Evolutionary conservation across 2,113 vertebrate species (phyloP).

Genomic region (Hassar affinis): DNA sequence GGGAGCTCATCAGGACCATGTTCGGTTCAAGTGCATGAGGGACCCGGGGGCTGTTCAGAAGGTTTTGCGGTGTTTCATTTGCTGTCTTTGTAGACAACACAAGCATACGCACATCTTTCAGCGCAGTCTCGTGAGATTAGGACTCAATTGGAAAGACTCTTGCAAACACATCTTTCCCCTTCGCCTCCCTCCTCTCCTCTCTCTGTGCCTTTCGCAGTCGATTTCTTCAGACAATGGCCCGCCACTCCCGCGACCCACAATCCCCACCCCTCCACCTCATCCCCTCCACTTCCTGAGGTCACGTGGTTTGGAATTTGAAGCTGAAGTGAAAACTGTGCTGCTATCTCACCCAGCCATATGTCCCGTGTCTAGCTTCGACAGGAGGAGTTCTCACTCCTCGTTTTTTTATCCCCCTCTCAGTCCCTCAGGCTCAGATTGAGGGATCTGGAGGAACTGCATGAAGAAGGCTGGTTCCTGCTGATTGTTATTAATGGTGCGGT

Average conservation of each 20-base stretch:
- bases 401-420: neutral
- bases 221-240: conserved; percentile 41
- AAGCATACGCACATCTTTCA: conserved; percentile 29
- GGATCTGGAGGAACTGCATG: conserved; percentile 4
- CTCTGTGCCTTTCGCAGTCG: conserved; percentile 21
- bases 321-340: conserved; percentile 36
- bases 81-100: conserved; percentile 9
- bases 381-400: conserved; percentile 6
- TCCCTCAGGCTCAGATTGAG: conserved; percentile 14
- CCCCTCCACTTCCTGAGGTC: conserved; percentile 43
- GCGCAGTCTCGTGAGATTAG: conserved; percentile 11
- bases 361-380: conserved; percentile 32
- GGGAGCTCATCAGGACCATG: conserved; percentile 11
- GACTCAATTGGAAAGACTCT: conserved; percentile 20
- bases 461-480: neutral
- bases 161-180: conserved; percentile 9
- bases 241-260: no score
- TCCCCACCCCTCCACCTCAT: no score
- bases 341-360: conserved; percentile 57
- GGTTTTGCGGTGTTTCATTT: conserved; percentile 4
- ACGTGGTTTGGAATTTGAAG: conserved; percentile 42
- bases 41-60: neutral
- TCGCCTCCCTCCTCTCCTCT: neutral
- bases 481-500: neutral
- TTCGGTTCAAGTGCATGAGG: neutral